Conservation (phyloP, 2,888 invertebrate species). For the Diaperis boleti region DNA sequence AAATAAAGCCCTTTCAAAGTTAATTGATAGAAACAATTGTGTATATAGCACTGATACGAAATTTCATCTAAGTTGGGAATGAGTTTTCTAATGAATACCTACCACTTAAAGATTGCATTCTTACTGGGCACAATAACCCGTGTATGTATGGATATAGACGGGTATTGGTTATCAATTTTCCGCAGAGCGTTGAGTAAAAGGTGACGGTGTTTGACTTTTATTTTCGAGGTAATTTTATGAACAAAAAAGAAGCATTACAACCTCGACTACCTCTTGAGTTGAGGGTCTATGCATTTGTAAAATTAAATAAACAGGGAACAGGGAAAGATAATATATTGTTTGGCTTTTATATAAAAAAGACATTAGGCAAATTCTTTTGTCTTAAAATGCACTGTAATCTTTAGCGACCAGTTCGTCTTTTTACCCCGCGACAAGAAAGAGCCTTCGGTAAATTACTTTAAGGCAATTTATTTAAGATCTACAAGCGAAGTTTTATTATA, state of each 20-base stretch:
- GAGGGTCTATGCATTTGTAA: constrained; percentile 34
- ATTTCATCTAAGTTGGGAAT: constrained; percentile 17
- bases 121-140: not conserved
- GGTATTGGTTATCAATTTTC: not conserved
- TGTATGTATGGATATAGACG: not conserved
- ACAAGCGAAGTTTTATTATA: constrained; percentile 20
- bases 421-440: constrained; percentile 22
- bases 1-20: constrained; percentile 19
- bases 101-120: not conserved
- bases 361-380: constrained; percentile 44
- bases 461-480: constrained; percentile 36
- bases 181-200: not conserved
- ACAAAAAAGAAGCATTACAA: constrained; percentile 17
- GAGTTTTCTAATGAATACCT: constrained; percentile 8
- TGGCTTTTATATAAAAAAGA: constrained; percentile 40
- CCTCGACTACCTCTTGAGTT: constrained; percentile 18
- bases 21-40: constrained; percentile 24
- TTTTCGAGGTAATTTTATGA: constrained; percentile 27
- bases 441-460: constrained; percentile 34
- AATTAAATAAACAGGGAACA: constrained; percentile 37
- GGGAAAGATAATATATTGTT: constrained; percentile 38
- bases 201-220: constrained; percentile 11
- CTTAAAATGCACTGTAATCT: constrained; percentile 39
- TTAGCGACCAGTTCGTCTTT: constrained; percentile 34
- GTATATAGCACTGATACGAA: constrained; percentile 6